Base-by-base conservation (phyloP, 2,888 invertebrate genomes). In the Diploptera punctata region DNA sequence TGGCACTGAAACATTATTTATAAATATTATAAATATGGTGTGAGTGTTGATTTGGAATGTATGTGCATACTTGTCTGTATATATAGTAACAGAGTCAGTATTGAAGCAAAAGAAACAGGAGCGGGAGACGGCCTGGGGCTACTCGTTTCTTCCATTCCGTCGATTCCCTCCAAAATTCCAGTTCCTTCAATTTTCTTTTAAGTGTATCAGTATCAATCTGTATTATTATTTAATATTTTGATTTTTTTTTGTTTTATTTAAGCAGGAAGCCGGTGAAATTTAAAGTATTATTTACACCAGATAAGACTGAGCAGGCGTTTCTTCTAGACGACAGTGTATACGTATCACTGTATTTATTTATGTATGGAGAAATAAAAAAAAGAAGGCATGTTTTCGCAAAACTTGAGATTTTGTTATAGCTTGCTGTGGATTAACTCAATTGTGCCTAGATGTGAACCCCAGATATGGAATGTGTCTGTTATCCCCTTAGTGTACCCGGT, bases 11-110 rank as follows among this genome's bases (percentile, higher is more conserved):
- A 10, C 65, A 47, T 62, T 13, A 24, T 65, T 29, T 26, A 44
- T 44, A 65, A 65, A 65, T 65, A 65, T 44, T 47, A 61, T 61
- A 38, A 65, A 44, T 47, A 65, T 65, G 65, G 65, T 9, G 47
- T 47, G 65, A 47, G n/a, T 33, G 47, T 43, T 24, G 29, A 10
- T 29, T 18, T 29, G 65, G 65, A 65, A 33, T 65, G 43, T 9
- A 9, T 47, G 47, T 65, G 65, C 16, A 16, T 65, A 52, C 52
- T 13, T 52, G 57, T 57, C 31, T 31, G 26, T 57, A 16, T 57
- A 24, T 57, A 52, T 29, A 57, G 57, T 29, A 57, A 33, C 33
- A 5, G 19, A 49, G 54, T 57, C 57, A 57, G 57, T 57, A 57
- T 57, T 57, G 26, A 29, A 29, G n/a, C n/a, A n/a, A n/a, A n/a